Evolutionary conservation across 2,113 vertebrate species (phyloP), one percentile per base, ranked within the genome.

Genomic region (Hemicordylus capensis): DNA sequence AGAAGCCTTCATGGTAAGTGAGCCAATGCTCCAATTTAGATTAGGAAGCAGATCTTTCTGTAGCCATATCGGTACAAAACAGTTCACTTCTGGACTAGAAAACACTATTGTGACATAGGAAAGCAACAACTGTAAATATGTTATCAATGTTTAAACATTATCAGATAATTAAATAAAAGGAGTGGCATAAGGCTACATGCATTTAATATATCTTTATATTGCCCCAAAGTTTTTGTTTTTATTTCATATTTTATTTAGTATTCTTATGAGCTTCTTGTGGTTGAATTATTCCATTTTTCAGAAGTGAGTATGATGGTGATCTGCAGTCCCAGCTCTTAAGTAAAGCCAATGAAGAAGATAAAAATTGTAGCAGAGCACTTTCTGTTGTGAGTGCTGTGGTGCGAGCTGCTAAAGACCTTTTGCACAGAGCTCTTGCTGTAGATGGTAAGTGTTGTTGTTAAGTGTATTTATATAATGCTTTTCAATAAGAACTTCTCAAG

Each of bases 331-430:
- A 99, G 84, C 96, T 99, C 85, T 94, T 99, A 76, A 99, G 97
- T 94, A 99, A 99, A 97, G 99, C 99, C 88, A 99, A 99, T 37
- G 99, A 99, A 94, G 98, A 99, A 92, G 99, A 99, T 91, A 99
- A 99, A 94, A 99, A 99, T 87, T 99, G 99, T 89, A 99, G 98
- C 94, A 96, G 99, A 85, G 97, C 98, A 48, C 97, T 99, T 48
- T 99, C 98, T 89, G 99, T 99, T 1, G 98, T 99, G 82, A 98
- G 97, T 42, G 98, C 98, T 76, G 99, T 99, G 90, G 98, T 99
- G 59, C 96, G 98, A 89, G 98, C 98, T 37, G 98, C 99, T 39
- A 99, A 99, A 92, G 99, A 99, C 92, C 96, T 99, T 51, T 96
- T 99, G 87, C 98, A 99, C 92, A 96, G 98, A 89, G 98, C 99